These are phyloP conservation scores for Agrypnia vestita DNA, from an alignment of 1,140 invertebrate species.

Conservation along the genomic window DNA sequence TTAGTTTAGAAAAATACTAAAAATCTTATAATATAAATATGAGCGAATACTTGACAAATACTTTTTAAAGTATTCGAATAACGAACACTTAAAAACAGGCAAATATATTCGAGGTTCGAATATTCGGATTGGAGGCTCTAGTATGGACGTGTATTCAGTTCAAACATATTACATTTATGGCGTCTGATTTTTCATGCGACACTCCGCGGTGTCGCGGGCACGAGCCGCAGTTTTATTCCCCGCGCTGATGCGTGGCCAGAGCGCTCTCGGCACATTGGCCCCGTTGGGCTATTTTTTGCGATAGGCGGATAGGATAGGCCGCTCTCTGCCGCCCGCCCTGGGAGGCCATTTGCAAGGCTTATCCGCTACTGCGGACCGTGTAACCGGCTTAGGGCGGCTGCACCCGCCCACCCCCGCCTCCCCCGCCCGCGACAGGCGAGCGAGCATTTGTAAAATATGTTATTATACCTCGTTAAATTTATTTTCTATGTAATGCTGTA, in stretches of 20 bases:
- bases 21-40: too few relatives aligned
- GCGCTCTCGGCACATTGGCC: conserved; percentile 26
- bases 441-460: conserved; percentile 46
- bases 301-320: conserved; percentile 19
- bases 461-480: conserved; percentile 48
- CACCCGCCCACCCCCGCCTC: neutral
- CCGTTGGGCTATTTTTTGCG: conserved; percentile 19
- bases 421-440: conserved; percentile 3
- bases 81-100: too few relatives aligned
- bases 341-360: conserved; percentile 54
- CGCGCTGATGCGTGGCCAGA: neutral
- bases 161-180: too few relatives aligned
- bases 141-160: too few relatives aligned
- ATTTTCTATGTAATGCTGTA: conserved; percentile 17
- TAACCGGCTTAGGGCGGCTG: conserved; percentile 51
- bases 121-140: too few relatives aligned
- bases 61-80: too few relatives aligned
- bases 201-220: too few relatives aligned
- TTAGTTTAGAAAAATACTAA: too few relatives aligned
- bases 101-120: too few relatives aligned
- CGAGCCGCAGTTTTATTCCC: neutral
- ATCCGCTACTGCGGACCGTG: conserved; percentile 49
- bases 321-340: conserved; percentile 15
- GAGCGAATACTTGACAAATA: too few relatives aligned
- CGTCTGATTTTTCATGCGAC: too few relatives aligned